These are phyloP conservation scores for Apeltes quadracus DNA, from an alignment of 2,113 vertebrate species.

Conservation along the genomic window DNA sequence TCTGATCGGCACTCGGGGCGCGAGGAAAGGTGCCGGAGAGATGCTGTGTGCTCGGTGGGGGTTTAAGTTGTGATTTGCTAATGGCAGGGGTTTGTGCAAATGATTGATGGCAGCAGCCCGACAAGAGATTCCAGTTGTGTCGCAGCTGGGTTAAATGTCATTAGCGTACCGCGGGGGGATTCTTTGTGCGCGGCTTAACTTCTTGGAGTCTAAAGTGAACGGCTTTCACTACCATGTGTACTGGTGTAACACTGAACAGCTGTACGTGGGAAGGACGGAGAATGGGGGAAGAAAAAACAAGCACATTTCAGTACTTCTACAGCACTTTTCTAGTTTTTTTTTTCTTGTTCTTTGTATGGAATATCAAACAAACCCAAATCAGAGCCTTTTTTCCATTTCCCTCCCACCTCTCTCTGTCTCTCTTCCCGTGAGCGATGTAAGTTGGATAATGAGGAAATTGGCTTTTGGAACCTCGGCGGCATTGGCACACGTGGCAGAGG, in stretches of 20 bases:
- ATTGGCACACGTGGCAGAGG: constrained; percentile 43
- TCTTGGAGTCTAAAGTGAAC: constrained; percentile 11
- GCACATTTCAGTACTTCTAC: constrained; percentile 9
- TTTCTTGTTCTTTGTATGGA: constrained; percentile 40
- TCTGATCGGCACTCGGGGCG: constrained; percentile 54
- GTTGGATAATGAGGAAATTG: constrained; percentile 62
- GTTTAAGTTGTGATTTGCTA: constrained; percentile 63
- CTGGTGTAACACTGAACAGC: constrained; percentile 5
- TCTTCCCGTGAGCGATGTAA: constrained; percentile 64
- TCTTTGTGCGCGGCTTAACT: constrained; percentile 38
- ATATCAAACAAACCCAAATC: constrained; percentile 53
- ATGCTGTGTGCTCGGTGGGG: constrained; percentile 44
- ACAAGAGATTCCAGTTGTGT: constrained; percentile 53
- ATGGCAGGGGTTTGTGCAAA: constrained; percentile 40
- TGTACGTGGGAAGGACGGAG: constrained; percentile 9
- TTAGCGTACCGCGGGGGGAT: constrained; percentile 42
- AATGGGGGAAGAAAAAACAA: constrained; percentile 17
- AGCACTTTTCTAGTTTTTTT: constrained; percentile 21
- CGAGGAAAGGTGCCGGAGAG: constrained; percentile 34
- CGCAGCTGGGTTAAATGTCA: constrained; percentile 50
- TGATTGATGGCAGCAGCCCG: constrained; percentile 55
- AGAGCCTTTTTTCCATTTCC: constrained; percentile 57
- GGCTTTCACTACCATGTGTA: not conserved
- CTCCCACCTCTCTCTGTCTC: constrained; percentile 44
- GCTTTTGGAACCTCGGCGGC: constrained; percentile 43